Percentiles rank a stretch among this genome's conserved stretches.
These are phyloP conservation scores for Musca vetustissima DNA, from an alignment of 1,140 invertebrate genomes.

Conservation along the genomic window DNA sequence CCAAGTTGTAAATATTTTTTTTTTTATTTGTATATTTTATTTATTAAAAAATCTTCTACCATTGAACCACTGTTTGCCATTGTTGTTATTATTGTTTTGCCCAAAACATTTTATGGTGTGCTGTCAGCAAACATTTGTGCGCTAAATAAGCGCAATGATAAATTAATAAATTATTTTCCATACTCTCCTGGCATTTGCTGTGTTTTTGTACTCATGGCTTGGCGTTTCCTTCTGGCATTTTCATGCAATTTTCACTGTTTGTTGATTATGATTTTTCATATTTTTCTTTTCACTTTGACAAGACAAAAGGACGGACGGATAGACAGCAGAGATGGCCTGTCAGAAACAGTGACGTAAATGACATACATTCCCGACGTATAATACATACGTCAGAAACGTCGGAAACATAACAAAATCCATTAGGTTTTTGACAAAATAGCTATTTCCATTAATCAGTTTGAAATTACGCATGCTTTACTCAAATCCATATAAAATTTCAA, in stretches of 20 bases:
- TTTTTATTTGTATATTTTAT: conserved; percentile 10
- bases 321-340: no score
- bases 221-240: neutral
- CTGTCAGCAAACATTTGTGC: conserved; percentile 25
- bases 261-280: neutral
- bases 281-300: conserved; percentile 3
- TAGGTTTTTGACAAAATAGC: no score
- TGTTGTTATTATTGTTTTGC: no score
- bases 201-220: neutral
- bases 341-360: no score
- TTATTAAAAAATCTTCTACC: neutral
- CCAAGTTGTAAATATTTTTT: conserved; percentile 43
- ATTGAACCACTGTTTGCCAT: no score
- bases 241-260: conserved; percentile 5
- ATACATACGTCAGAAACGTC: no score
- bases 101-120: conserved; percentile 3
- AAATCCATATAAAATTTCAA: no score
- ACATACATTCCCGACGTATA: no score
- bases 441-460: no score
- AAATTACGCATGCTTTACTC: no score
- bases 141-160: conserved; percentile 38
- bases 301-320: no score
- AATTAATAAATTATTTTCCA: conserved; percentile 42
- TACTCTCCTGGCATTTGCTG: conserved; percentile 2
- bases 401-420: no score